Evolutionary conservation across 2,888 invertebrate genomes (phyloP).

Genomic region (Drosophila engyochracea): DNA sequence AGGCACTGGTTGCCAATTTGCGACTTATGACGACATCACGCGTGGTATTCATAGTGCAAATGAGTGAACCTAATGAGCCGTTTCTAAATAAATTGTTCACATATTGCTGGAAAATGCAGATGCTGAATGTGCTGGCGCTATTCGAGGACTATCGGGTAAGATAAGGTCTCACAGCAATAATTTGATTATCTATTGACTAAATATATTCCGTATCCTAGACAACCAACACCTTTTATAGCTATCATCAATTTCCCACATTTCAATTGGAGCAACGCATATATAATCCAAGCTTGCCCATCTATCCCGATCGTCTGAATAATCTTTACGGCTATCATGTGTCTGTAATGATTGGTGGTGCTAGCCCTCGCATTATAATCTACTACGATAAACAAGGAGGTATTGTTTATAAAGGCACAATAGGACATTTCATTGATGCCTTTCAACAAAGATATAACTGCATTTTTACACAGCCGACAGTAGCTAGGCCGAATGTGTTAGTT

Average conservation of each 20-base stretch:
- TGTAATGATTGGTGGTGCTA: constrained; percentile 65
- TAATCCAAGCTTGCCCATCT: constrained; percentile 34
- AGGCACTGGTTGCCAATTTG: constrained; percentile 61
- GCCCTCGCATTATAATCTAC: constrained; percentile 75
- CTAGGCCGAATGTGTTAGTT: constrained; percentile 24
- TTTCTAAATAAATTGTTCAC: constrained; percentile 61
- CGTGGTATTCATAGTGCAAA: constrained; percentile 69
- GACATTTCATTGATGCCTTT: constrained; percentile 72
- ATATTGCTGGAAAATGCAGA: constrained; percentile 63
- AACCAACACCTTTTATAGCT: constrained; percentile 65
- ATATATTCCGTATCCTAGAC: constrained; percentile 29
- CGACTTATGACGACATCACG: constrained; percentile 67
- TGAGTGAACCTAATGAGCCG: constrained; percentile 16
- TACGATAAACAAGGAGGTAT: constrained; percentile 37
- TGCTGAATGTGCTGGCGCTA: constrained; percentile 75
- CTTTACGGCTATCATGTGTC: constrained; percentile 66
- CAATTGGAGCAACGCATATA: constrained; percentile 53
- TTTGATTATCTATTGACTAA: neutral
- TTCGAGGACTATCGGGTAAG: constrained; percentile 67
- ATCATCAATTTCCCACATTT: constrained; percentile 71
- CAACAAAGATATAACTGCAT: constrained; percentile 69
- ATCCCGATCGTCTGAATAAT: constrained; percentile 66
- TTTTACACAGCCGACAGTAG: constrained; percentile 53
- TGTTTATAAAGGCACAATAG: constrained; percentile 68
- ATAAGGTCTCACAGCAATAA: neutral